Evolutionary conservation across 1,140 invertebrate genomes (phyloP), one percentile per base, ranked within the genome.

Genomic region (Globodera rostochiensis): DNA sequence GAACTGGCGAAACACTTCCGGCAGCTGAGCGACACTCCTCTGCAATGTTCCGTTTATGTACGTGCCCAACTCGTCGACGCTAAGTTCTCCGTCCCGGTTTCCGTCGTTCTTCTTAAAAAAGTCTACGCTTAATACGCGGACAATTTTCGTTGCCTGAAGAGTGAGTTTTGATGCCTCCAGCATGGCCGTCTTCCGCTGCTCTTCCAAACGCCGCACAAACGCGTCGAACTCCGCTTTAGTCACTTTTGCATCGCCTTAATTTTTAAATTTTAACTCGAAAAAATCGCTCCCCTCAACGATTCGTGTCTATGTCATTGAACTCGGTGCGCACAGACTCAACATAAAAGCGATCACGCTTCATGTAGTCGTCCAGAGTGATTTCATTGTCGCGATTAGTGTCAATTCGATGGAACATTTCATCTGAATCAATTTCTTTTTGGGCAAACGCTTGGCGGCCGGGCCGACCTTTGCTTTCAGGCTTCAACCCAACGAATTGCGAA

Each of bases 321-420:
- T 83, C 82, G 25, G 64, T 75, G 21, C 45, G 66, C 36, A 83
- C 82, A 36, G 82, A 75, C 49, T 83, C 80, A 6, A 83, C 80
- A 57, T 83, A 83, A 66, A 74, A 83, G 47, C 82, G 82, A 53
- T 83, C 82, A 11, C 82, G 67, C 15, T 83, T 83, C 82, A 83
- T 76, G 74, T 83, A 83, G 25, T 83, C 82, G 2, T 84, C 64
- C 21, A 84, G 69, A 11, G 53, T n/a, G 21, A 83, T 74, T 25
- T 60, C 47, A 36, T 74, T 67, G 57, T 83, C 82, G 19, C 80
- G 50, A 70, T 83, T 82, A 5, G 57, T n/a, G 70, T 83, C 82
- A 49, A 82, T 82, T 46, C 82, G 60, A 9, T 50, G 80, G 47
- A 83, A 83, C 47, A 83, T 60, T 74, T 83, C 82, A 74, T 83